phyloP scores from a whole-genome alignment of 35 echinoderm and acorn worm genomes.

The Ptychodera flava region DNA sequence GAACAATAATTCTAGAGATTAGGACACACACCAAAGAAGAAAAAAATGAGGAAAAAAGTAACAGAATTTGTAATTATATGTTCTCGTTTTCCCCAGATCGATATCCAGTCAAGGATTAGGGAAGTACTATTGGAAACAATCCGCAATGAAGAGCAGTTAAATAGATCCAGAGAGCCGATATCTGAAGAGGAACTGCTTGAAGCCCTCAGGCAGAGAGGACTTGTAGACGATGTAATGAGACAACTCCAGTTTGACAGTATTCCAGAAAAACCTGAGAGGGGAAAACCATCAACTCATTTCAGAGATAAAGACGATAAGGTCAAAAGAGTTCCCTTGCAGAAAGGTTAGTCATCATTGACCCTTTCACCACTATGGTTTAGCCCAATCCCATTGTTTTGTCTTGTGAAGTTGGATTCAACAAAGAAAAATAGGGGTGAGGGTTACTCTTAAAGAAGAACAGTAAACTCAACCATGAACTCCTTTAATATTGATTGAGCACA shows the following conservation, averaged over 20 bases:
- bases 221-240: slow-evolving; percentile 90
- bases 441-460: no score
- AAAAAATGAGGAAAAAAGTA: no score
- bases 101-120: slow-evolving; percentile 76
- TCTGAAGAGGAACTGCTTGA: slow-evolving; percentile 73
- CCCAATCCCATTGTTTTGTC: no score
- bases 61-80: no score
- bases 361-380: no score
- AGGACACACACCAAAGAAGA: no score
- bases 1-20: no score
- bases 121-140: slow-evolving; percentile 74
- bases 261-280: background rate
- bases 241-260: slow-evolving; percentile 54
- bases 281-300: slow-evolving; percentile 75
- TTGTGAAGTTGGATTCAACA: no score
- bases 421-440: no score
- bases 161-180: slow-evolving; percentile 15
- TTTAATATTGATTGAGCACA: no score
- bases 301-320: slow-evolving; percentile 46
- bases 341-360: slow-evolving; percentile 40
- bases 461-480: no score
- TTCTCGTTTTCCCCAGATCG: slow-evolving; percentile 45
- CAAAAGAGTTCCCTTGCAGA: slow-evolving; percentile 55
- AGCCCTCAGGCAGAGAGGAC: slow-evolving; percentile 58
- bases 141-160: slow-evolving; percentile 13